These are phyloP conservation scores for Poecilia picta DNA, from an alignment of 2,797 vertebrate species.

Conservation along the genomic window DNA sequence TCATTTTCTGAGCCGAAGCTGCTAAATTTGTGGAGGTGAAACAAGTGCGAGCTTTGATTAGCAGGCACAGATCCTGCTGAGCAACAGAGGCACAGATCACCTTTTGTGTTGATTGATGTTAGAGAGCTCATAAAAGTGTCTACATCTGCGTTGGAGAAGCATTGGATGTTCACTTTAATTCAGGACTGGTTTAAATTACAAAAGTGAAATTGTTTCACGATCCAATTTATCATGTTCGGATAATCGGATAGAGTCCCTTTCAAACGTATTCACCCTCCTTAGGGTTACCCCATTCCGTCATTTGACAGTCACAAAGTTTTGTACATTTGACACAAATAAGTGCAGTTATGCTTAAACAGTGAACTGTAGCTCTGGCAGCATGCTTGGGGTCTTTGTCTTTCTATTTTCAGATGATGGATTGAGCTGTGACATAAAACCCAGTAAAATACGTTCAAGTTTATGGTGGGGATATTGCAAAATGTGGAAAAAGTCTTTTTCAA, in stretches of 20 bases:
- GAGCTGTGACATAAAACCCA: neutral
- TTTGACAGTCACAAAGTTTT: neutral
- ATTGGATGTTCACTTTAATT: slow-evolving; percentile 41
- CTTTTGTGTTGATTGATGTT: slow-evolving; percentile 32
- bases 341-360: neutral
- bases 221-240: slow-evolving; percentile 22
- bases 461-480: neutral
- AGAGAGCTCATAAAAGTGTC: slow-evolving; percentile 57
- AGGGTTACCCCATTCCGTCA: neutral
- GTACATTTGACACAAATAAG: neutral
- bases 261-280: neutral
- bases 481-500: neutral
- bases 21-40: slow-evolving; percentile 47
- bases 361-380: neutral
- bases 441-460: neutral
- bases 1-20: slow-evolving; percentile 43
- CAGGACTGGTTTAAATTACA: slow-evolving; percentile 36
- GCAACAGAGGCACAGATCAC: slow-evolving; percentile 34
- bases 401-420: neutral
- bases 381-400: neutral
- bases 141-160: slow-evolving; percentile 43
- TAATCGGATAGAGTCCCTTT: slow-evolving; percentile 35
- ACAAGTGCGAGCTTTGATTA: slow-evolving; percentile 37
- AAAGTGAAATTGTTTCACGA: slow-evolving; percentile 10
- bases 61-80: slow-evolving; percentile 18